Percentiles rank a stretch among this genome's conserved stretches.
phyloP scores from a whole-genome alignment of 2,797 vertebrate species.

The Poecilia velifera region DNA sequence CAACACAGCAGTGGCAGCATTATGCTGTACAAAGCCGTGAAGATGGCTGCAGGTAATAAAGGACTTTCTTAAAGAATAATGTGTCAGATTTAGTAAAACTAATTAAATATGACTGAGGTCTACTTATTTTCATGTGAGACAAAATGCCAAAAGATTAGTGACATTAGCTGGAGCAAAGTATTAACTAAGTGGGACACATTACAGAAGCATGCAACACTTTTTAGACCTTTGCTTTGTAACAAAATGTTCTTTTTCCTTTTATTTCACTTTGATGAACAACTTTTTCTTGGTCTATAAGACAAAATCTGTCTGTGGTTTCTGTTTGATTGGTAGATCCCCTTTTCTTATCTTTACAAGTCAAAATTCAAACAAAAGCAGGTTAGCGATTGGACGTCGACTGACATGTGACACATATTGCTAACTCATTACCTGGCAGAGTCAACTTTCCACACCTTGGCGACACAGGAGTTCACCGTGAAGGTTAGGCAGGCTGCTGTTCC shows the following conservation, averaged over 20 bases:
- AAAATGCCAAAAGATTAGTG: not conserved
- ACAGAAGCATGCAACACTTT: not conserved
- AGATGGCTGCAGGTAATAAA: not conserved
- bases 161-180: not conserved
- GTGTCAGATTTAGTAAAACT: not conserved
- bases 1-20: not conserved
- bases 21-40: not conserved
- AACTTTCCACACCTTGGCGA: conserved; percentile 37
- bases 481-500: conserved; percentile 43
- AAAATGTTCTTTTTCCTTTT: not conserved
- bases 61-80: not conserved
- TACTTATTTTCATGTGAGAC: not conserved
- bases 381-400: conserved; percentile 59
- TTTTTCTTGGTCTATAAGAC: not conserved
- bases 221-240: not conserved
- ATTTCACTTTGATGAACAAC: not conserved
- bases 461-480: conserved; percentile 51
- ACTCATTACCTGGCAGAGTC: conserved; percentile 65
- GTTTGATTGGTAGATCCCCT: not conserved
- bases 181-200: not conserved
- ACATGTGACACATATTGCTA: conserved; percentile 67
- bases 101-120: not conserved
- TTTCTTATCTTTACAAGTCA: not conserved
- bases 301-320: not conserved
- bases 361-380: conserved; percentile 4